Percentiles rank a stretch among this genome's conserved stretches.
Evolutionary conservation across 2,888 invertebrate species (phyloP).

Genomic region (Scelioninae gen. 1): DNA sequence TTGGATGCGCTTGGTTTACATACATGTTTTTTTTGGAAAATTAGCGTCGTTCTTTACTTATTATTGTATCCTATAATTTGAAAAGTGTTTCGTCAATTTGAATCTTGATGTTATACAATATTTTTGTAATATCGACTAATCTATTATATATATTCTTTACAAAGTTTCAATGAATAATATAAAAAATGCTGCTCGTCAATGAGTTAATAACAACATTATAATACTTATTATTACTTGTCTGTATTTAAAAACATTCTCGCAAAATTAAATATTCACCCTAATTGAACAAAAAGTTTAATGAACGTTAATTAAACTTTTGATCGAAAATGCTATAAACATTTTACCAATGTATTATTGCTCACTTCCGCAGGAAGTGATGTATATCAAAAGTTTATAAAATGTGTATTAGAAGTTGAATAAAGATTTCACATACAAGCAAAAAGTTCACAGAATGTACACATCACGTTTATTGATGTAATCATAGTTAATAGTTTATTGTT

Average conservation of each 20-base stretch:
- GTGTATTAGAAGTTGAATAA: no score
- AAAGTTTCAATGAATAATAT: slow-evolving; percentile 43
- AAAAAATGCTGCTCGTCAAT: slow-evolving; percentile 32
- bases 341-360: no score
- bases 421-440: no score
- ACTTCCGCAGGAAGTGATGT: no score
- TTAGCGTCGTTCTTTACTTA: slow-evolving; percentile 1
- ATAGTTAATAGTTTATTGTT: no score
- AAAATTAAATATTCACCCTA: slow-evolving; percentile 43
- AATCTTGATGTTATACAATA: slow-evolving; percentile 2
- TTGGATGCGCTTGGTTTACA: slow-evolving; percentile 20
- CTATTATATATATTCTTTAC: slow-evolving; percentile 31
- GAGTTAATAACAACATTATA: slow-evolving; percentile 37
- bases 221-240: slow-evolving; percentile 38
- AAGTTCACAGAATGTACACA: no score
- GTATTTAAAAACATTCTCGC: slow-evolving; percentile 16
- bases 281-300: no score
- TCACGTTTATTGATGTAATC: no score
- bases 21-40: neutral
- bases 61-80: neutral
- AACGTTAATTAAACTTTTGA: no score
- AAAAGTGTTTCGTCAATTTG: slow-evolving; percentile 9
- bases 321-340: no score
- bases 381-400: no score
- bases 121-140: slow-evolving; percentile 4